phyloP scores from a whole-genome alignment of 2,888 invertebrate species.

The Polydrusus tereticollis region DNA sequence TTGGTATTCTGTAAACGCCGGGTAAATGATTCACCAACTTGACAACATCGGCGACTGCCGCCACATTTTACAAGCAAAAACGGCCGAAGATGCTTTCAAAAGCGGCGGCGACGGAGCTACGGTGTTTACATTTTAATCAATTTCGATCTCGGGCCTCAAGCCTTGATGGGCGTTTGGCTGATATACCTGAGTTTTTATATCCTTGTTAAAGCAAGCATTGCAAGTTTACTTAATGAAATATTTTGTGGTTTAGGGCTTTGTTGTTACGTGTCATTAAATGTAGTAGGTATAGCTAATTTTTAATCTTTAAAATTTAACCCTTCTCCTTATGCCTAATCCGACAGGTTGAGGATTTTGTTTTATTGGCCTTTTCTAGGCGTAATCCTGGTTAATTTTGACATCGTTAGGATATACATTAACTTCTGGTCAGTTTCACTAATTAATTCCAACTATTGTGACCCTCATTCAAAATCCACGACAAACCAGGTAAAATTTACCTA shows the following conservation, averaged over 20 bases:
- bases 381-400: background rate
- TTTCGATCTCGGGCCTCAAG: constrained; percentile 39
- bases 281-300: constrained; percentile 8
- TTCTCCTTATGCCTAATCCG: background rate
- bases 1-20: background rate
- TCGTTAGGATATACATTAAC: constrained; percentile 8
- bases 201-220: constrained; percentile 20
- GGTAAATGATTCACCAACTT: constrained; percentile 30
- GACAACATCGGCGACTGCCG: constrained; percentile 33
- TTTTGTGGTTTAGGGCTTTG: constrained; percentile 22
- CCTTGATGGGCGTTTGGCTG: background rate
- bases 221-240: constrained; percentile 17
- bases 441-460: too few species aligned
- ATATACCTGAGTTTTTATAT: constrained; percentile 29
- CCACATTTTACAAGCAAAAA: constrained; percentile 42
- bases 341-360: background rate
- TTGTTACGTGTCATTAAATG: constrained; percentile 16
- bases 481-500: background rate
- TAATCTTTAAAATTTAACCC: constrained; percentile 8
- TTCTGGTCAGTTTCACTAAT: background rate
- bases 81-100: constrained; percentile 33
- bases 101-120: constrained; percentile 35
- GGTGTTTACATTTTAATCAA: constrained; percentile 47
- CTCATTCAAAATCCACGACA: background rate
- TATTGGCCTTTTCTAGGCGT: background rate